Evolutionary conservation across 2,888 invertebrate species (phyloP).

Genomic region (Plebejus melissa): DNA sequence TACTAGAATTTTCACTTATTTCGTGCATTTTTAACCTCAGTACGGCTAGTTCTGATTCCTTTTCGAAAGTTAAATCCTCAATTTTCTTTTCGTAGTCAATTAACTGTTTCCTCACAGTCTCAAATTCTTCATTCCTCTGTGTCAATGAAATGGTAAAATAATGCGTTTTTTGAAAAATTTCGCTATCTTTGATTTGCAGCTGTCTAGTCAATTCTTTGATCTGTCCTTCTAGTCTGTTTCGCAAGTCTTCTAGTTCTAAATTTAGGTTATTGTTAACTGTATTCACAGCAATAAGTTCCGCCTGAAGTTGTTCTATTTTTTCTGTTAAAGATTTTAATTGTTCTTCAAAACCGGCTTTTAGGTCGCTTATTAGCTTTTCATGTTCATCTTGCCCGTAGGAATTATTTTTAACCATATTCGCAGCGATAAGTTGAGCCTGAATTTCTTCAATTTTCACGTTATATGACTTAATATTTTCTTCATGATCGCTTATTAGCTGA

Average conservation of each 20-base stretch:
- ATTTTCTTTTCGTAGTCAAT: slow-evolving; percentile 64
- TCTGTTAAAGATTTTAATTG: not conserved
- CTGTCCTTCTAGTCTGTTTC: slow-evolving; percentile 44
- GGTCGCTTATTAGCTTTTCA: not conserved
- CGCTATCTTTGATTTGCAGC: slow-evolving; percentile 59
- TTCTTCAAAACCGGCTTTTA: not conserved
- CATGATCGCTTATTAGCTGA: not conserved
- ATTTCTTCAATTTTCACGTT: slow-evolving; percentile 32
- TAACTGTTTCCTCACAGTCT: slow-evolving; percentile 60
- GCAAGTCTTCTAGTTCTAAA: slow-evolving; percentile 48
- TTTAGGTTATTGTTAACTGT: slow-evolving; percentile 50
- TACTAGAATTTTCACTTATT: slow-evolving; percentile 54
- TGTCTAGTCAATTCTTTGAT: slow-evolving; percentile 52
- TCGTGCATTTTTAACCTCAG: slow-evolving; percentile 76
- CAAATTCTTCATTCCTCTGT: slow-evolving; percentile 66
- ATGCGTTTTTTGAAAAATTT: slow-evolving; percentile 64
- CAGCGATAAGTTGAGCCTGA: slow-evolving; percentile 48
- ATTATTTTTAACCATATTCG: slow-evolving; percentile 49
- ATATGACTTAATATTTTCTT: not conserved
- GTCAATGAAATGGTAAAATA: slow-evolving; percentile 55
- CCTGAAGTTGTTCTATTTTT: slow-evolving; percentile 39
- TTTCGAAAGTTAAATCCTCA: slow-evolving; percentile 73
- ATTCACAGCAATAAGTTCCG: slow-evolving; percentile 49
- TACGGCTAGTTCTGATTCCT: slow-evolving; percentile 75
- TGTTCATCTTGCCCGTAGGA: slow-evolving; percentile 37